phyloP scores from a whole-genome alignment of 1,140 invertebrate genomes.

The Dendroctonus valens region DNA sequence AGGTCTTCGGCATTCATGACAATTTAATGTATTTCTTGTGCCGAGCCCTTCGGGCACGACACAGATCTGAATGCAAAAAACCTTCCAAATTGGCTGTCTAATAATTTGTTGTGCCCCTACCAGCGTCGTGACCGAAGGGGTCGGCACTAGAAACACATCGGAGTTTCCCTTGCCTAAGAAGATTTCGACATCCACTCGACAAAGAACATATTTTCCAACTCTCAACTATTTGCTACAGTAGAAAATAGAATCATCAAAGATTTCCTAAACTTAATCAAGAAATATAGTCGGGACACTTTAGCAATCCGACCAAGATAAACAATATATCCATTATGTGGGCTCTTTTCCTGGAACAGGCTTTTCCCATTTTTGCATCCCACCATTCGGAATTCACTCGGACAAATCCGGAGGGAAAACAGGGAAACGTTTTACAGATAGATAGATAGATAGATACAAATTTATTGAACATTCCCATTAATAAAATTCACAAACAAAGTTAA shows the following conservation, averaged over 20 bases:
- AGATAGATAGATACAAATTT: too few species aligned
- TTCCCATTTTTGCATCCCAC: neutral
- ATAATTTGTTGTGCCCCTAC: too few species aligned
- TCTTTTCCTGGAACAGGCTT: neutral
- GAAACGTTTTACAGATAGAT: slow-evolving; percentile 8
- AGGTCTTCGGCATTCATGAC: too few species aligned
- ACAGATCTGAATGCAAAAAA: too few species aligned
- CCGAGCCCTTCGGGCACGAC: too few species aligned
- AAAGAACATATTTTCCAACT: neutral
- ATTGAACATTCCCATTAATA: too few species aligned
- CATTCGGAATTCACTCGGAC: neutral
- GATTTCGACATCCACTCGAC: neutral
- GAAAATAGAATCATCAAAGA: neutral
- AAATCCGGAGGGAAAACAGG: slow-evolving; percentile 4
- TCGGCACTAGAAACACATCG: too few species aligned
- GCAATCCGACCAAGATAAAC: neutral
- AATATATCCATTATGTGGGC: slow-evolving; percentile 3
- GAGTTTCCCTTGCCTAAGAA: too few species aligned
- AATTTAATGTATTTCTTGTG: too few species aligned
- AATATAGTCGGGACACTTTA: neutral
- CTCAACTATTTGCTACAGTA: neutral
- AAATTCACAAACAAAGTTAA: too few species aligned
- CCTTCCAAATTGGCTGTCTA: too few species aligned
- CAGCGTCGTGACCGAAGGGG: too few species aligned
- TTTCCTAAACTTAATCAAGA: neutral